These are phyloP conservation scores for Mandrillus leucophaeus DNA, from an alignment of 2,113 vertebrate genomes.

Conservation along the genomic window DNA sequence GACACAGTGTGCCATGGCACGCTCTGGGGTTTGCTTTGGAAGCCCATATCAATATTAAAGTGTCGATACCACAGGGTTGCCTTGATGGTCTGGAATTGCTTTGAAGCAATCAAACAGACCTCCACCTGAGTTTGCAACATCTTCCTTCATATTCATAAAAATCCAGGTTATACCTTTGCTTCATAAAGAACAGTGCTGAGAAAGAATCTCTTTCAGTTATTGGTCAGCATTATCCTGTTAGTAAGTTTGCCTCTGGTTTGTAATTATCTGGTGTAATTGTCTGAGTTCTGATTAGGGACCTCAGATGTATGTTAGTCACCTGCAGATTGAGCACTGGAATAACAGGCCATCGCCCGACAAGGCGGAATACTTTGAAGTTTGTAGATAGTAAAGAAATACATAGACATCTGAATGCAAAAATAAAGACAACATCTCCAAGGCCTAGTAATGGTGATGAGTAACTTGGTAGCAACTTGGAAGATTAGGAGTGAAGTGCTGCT, in stretches of 20 bases:
- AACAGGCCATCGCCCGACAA: not conserved
- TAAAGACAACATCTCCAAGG: not conserved
- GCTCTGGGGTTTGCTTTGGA: not conserved
- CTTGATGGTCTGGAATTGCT: not conserved
- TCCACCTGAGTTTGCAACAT: not conserved
- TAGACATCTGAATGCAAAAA: slow-evolving; percentile 10
- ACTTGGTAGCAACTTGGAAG: not conserved
- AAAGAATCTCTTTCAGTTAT: not conserved
- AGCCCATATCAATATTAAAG: not conserved
- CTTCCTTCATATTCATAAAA: slow-evolving; percentile 7
- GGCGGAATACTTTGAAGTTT: not conserved
- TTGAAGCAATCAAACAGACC: not conserved
- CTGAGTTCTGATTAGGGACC: not conserved
- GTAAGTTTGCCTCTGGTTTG: not conserved
- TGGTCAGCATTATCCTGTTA: not conserved
- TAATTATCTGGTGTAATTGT: not conserved
- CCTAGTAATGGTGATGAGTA: not conserved
- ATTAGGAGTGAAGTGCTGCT: not conserved
- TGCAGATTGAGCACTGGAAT: not conserved
- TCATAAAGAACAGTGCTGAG: slow-evolving; percentile 8
- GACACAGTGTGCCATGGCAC: not conserved
- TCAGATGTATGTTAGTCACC: not conserved
- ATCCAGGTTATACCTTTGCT: not conserved
- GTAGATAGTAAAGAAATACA: not conserved
- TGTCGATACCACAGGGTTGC: not conserved